A percentile compares a stretch with the other conserved stretches of the same genome.
These are phyloP conservation scores for Trachymyrmex septentrionalis DNA, from an alignment of 1,140 invertebrate species.

Conservation along the genomic window DNA sequence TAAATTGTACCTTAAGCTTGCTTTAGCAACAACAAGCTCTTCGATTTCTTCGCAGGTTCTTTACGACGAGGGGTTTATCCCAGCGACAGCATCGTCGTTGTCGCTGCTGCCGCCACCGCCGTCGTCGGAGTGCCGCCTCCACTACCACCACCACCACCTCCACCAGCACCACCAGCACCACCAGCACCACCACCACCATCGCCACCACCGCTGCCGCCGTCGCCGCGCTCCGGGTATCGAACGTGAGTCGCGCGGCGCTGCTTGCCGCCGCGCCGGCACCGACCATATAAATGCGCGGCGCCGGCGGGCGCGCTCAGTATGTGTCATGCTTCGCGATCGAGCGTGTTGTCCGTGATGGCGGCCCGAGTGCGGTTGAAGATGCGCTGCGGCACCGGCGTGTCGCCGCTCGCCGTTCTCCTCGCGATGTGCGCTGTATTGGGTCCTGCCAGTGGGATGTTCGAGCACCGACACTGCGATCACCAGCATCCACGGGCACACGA, in stretches of 20 bases:
- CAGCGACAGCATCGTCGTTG: slow-evolving; percentile 58
- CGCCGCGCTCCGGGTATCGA: slow-evolving; percentile 67
- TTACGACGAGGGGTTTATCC: slow-evolving; percentile 68
- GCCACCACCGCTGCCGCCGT: slow-evolving; percentile 32
- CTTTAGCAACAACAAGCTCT: slow-evolving; percentile 23
- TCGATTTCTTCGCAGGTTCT: slow-evolving; percentile 69
- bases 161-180: slow-evolving; percentile 24
- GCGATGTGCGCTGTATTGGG: slow-evolving; percentile 80
- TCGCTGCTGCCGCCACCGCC: neutral
- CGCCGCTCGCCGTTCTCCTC: slow-evolving; percentile 80
- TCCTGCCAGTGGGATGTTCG: slow-evolving; percentile 84
- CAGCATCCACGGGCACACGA: slow-evolving; percentile 86
- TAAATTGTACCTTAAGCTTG: slow-evolving; percentile 15
- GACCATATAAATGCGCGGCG: slow-evolving; percentile 80
- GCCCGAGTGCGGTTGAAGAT: slow-evolving; percentile 85
- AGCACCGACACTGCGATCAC: slow-evolving; percentile 86
- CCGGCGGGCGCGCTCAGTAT: slow-evolving; percentile 80
- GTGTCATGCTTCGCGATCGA: slow-evolving; percentile 81
- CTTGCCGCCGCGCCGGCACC: slow-evolving; percentile 73
- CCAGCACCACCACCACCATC: slow-evolving; percentile 28
- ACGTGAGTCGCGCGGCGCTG: slow-evolving; percentile 69
- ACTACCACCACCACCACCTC: slow-evolving; percentile 12
- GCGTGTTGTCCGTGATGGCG: slow-evolving; percentile 82
- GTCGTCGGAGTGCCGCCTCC: slow-evolving; percentile 48
- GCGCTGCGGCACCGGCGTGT: slow-evolving; percentile 81